phyloP scores from a whole-genome alignment of 2,113 vertebrate species.

The Oncorhynchus keta region DNA sequence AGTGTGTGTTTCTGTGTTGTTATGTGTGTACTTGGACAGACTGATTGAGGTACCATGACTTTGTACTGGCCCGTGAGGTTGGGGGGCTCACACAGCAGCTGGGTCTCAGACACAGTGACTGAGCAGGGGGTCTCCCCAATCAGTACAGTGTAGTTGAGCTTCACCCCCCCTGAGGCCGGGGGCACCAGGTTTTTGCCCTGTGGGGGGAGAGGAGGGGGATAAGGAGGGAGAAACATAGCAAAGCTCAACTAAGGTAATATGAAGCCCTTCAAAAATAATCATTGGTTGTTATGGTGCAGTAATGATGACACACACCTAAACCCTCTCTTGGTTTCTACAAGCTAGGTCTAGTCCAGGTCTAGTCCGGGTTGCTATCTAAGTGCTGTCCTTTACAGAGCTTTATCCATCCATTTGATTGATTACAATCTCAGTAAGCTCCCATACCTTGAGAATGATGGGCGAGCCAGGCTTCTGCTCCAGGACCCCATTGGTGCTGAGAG shows the following conservation, averaged over 20 bases:
- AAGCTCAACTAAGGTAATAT: no score
- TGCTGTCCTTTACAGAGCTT: no score
- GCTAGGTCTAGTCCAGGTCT: no score
- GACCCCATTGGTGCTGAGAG: constrained; percentile 84
- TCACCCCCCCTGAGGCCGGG: constrained; percentile 86
- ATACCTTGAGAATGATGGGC: constrained; percentile 97
- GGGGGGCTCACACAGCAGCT: constrained; percentile 94
- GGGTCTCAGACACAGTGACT: constrained; percentile 93
- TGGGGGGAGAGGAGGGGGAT: constrained; percentile 45
- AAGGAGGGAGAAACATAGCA: neutral
- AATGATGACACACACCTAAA: no score
- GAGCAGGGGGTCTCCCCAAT: constrained; percentile 92
- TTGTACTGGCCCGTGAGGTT: constrained; percentile 93
- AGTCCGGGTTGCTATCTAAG: no score
- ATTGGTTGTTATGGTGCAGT: no score
- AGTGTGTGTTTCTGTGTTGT: no score
- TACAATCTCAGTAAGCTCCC: neutral
- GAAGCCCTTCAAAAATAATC: no score
- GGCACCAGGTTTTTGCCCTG: constrained; percentile 98
- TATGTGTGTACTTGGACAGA: no score
- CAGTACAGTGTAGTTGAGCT: constrained; percentile 96
- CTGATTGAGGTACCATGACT: constrained; percentile 79
- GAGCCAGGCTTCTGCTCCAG: constrained; percentile 96
- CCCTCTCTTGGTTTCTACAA: no score
- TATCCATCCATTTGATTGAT: no score